Base-by-base conservation (phyloP, 2,113 vertebrate genomes). In the Zosterops borbonicus region DNA sequence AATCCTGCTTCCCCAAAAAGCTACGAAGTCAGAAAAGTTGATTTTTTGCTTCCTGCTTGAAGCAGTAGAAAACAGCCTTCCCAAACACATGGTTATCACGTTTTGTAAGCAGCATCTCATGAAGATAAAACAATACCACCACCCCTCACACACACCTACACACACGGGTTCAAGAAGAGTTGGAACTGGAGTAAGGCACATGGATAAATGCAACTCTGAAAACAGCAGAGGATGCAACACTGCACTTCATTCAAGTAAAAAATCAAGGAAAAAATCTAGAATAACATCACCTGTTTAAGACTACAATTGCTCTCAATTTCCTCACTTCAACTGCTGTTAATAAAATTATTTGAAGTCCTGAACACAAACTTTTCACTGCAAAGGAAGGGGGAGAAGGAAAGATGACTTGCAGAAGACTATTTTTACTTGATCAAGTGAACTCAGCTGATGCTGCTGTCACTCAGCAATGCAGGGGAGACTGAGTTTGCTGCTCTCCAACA, bases 91-190 rank as follows among this genome's bases (percentile, higher is more conserved):
- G 0, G 56, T 64, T 55, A 63, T 6, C 14, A 20, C 4, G 21
- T 22, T 71, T 59, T 44, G 21, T 22, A 70, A 75, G 42, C 22
- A 39, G 17, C 14, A 62, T 11, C 17, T 70, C 89, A 58, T 0
- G 5, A 46, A 28, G 10, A n/a, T 29, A 68, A 90, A 94, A 65
- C 44, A 65, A 20, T 14, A 53, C 20, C 74, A 79, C 6, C n/a
- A 59, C 6, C 37, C 52, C 52, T 89, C 67, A 46, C 42, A 14
- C 5, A 29, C 53, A 64, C 44, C 73, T 42, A 39, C 5, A 5
- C 16, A 49, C 6, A 2, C 0, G 4, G 20, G 25, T 28, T 52
- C 67, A 76, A 25, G 33, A 8, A 22, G 11, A 5, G 24, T 0
- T 87, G n/a, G 44, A 70, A 65, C 0, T 39, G 28, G 23, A 83